These are phyloP conservation scores for Shinisaurus crocodilurus DNA, from an alignment of 2,113 vertebrate genomes.

Conservation along the genomic window DNA sequence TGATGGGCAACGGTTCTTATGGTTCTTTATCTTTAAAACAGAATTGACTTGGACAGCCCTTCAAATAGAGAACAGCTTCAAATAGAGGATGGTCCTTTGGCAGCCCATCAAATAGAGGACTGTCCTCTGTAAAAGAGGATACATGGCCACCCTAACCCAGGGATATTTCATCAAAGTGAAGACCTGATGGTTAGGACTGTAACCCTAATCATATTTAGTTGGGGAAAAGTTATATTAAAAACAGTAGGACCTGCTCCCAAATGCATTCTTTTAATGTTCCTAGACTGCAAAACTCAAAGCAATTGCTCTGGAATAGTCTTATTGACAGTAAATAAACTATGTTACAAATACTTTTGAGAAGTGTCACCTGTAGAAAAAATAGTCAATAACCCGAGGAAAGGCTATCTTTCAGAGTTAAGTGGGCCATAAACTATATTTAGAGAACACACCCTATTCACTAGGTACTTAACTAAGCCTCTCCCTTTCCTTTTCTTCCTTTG, in stretches of 20 bases:
- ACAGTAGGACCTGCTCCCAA: background rate
- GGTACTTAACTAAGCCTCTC: background rate
- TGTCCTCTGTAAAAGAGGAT: too few relatives aligned
- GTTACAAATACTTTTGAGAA: background rate
- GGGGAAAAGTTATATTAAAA: background rate
- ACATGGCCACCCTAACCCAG: too few relatives aligned
- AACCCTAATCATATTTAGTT: background rate
- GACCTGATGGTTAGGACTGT: background rate
- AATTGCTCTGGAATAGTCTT: background rate
- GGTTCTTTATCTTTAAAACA: too few relatives aligned
- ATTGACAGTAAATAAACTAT: background rate
- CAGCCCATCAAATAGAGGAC: too few relatives aligned
- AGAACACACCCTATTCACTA: background rate
- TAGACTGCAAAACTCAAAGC: background rate
- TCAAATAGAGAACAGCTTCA: too few relatives aligned
- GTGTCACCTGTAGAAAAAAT: background rate
- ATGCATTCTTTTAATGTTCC: background rate
- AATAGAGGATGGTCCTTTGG: too few relatives aligned
- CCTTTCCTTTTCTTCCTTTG: constrained; percentile 21
- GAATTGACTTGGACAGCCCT: too few relatives aligned
- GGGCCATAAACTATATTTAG: constrained; percentile 13
- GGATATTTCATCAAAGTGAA: background rate
- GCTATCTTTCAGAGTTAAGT: background rate
- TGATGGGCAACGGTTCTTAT: too few relatives aligned
- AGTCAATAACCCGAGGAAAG: background rate